phyloP scores from a whole-genome alignment of 2,888 invertebrate species.

The Diadegma fenestrale region DNA sequence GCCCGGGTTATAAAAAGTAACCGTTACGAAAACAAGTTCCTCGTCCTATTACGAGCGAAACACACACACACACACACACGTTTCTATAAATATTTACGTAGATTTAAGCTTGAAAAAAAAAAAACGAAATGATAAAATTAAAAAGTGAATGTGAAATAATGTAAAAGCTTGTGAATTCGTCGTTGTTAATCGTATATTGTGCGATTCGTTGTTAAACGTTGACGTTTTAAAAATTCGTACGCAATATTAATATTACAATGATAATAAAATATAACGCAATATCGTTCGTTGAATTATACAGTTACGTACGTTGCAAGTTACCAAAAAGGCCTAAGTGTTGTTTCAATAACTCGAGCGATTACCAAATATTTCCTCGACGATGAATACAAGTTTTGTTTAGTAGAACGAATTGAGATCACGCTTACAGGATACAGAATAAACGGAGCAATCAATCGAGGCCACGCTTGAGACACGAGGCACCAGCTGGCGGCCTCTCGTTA shows the following conservation, averaged over 20 bases:
- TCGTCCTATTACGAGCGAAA: slow-evolving; percentile 44
- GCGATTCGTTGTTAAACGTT: slow-evolving; percentile 63
- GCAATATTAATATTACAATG: slow-evolving; percentile 24
- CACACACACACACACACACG: background rate
- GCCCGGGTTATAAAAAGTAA: slow-evolving; percentile 60
- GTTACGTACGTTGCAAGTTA: slow-evolving; percentile 61
- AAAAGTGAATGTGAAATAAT: background rate
- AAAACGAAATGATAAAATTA: slow-evolving; percentile 6
- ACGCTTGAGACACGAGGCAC: slow-evolving; percentile 51
- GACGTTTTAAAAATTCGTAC: slow-evolving; percentile 58
- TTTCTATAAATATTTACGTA: slow-evolving; percentile 53
- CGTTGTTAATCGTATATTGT: slow-evolving; percentile 58
- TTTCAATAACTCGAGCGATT: slow-evolving; percentile 42
- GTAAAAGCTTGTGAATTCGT: slow-evolving; percentile 60
- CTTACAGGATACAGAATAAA: background rate
- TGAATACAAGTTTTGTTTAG: slow-evolving; percentile 20
- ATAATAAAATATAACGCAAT: slow-evolving; percentile 41
- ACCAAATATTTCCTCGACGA: slow-evolving; percentile 36
- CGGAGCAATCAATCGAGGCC: slow-evolving; percentile 30
- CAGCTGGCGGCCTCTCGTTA: slow-evolving; percentile 20
- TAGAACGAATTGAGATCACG: background rate
- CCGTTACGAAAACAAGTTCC: slow-evolving; percentile 59
- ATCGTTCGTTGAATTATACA: slow-evolving; percentile 54
- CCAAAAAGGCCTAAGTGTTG: slow-evolving; percentile 69
- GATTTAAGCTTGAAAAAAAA: background rate